Evolutionary conservation across 1,140 invertebrate genomes (phyloP).

Genomic region (Scylla paramamosain): DNA sequence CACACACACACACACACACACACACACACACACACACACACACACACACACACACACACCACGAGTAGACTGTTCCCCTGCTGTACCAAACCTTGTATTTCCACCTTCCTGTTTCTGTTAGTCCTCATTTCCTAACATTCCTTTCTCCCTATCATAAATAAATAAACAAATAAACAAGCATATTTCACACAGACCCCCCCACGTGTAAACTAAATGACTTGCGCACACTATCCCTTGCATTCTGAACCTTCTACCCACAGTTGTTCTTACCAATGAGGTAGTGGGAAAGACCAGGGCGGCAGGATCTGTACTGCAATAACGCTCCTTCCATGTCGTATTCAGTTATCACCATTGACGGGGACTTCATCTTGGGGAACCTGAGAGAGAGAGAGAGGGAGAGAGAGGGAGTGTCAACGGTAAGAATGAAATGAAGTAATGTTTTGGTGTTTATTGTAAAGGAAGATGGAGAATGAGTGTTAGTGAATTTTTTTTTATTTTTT

Average conservation of each 20-base stretch:
- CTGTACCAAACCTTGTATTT: no score
- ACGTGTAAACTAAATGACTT: no score
- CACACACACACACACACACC: no score
- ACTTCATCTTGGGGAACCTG: constrained; percentile 72
- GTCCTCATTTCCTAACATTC: no score
- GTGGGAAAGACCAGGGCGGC: constrained; percentile 49
- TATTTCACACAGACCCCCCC: no score
- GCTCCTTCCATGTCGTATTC: constrained; percentile 48
- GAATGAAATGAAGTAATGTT: no score
- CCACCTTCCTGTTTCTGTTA: no score
- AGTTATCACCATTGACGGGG: constrained; percentile 60
- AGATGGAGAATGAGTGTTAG: background rate
- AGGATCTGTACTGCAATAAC: constrained; percentile 50
- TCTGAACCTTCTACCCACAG: no score
- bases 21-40: background rate
- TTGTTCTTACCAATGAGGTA: constrained; percentile 70
- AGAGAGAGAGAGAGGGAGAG: constrained; percentile 32
- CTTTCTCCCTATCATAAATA: no score
- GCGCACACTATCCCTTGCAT: no score
- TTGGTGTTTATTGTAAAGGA: background rate
- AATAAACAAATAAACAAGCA: no score
- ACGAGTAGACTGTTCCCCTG: no score
- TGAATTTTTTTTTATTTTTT: background rate
- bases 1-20: background rate
- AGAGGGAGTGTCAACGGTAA: background rate